Percentiles rank a stretch among this genome's conserved stretches.
These are phyloP conservation scores for Helicolenus hilgendorfi DNA, from an alignment of 2,797 vertebrate genomes.

Conservation along the genomic window DNA sequence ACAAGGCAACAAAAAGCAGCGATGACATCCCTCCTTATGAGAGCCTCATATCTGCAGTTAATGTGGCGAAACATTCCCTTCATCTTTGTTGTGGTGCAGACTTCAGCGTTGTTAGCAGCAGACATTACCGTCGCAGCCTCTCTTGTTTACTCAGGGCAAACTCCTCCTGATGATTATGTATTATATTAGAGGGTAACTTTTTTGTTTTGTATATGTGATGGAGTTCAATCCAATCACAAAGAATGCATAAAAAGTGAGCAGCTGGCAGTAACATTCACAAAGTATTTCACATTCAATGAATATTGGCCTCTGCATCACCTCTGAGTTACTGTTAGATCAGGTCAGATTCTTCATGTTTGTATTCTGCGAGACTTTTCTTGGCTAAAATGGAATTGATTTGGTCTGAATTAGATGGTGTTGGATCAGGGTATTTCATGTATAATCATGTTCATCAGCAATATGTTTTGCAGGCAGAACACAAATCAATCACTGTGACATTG, in stretches of 20 bases:
- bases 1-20: constrained; percentile 49
- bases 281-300: neutral
- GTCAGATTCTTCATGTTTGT: neutral
- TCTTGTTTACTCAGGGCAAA: constrained; percentile 5
- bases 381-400: constrained; percentile 5
- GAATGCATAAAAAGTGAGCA: neutral
- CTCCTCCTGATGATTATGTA: neutral
- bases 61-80: constrained; percentile 63
- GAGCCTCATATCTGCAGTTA: constrained; percentile 55
- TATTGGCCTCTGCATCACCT: neutral
- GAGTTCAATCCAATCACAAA: neutral
- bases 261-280: neutral
- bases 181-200: neutral
- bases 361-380: neutral
- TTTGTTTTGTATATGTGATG: neutral
- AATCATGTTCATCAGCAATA: constrained; percentile 12
- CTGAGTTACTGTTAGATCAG: neutral
- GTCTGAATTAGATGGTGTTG: neutral
- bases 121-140: neutral
- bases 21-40: constrained; percentile 34
- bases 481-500: constrained; percentile 41
- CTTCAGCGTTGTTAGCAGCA: constrained; percentile 28
- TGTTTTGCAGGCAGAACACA: constrained; percentile 16
- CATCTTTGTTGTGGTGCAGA: constrained; percentile 47
- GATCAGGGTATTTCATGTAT: neutral